Conservation (phyloP, 2,797 vertebrate genomes). For the Alectoris magna region DNA sequence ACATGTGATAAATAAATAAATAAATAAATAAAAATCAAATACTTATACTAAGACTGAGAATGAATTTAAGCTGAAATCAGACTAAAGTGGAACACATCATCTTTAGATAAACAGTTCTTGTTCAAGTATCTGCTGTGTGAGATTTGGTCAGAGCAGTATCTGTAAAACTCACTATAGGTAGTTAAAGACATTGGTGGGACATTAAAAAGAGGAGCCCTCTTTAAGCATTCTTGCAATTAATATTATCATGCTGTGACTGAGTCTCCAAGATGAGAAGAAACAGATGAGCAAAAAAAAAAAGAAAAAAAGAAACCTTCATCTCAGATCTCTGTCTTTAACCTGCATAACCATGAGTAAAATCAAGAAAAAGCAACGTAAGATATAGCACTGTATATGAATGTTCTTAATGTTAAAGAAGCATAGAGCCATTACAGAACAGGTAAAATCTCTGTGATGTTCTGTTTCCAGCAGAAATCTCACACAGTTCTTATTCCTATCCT, state of each 20-base stretch:
- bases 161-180: neutral
- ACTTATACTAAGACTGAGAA: neutral
- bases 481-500: neutral
- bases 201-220: neutral
- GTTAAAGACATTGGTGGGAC: rapidly evolving
- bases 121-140: neutral
- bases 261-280: neutral
- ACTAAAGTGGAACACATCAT: neutral
- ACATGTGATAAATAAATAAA: neutral
- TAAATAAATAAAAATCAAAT: neutral
- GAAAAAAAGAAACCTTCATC: neutral
- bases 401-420: neutral
- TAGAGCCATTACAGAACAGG: neutral
- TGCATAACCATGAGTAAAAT: neutral
- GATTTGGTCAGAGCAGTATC: neutral
- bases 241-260: neutral
- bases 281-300: neutral
- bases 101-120: neutral
- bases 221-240: neutral
- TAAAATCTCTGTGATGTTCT: neutral
- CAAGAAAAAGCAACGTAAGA: neutral
- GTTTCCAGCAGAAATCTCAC: neutral
- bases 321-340: neutral
- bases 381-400: neutral
- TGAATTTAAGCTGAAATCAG: neutral